Evolutionary conservation across 2,797 vertebrate species (phyloP).

Genomic region (Sarcophilus harrisii): DNA sequence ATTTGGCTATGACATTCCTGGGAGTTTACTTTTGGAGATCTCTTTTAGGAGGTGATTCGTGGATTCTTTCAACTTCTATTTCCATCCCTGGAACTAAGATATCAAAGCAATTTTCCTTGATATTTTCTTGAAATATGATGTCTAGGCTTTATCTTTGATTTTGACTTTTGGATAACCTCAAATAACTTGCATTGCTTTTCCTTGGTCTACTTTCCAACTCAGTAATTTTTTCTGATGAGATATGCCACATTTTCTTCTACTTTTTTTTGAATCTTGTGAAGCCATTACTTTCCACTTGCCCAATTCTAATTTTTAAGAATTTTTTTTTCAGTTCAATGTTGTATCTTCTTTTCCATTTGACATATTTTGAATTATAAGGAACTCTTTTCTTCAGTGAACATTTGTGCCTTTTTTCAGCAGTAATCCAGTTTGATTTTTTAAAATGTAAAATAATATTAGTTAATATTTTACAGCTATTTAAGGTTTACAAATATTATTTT

Average conservation of each 20-base stretch:
- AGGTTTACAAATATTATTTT: not conserved
- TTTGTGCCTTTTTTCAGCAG: not conserved
- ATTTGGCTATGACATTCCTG: not conserved
- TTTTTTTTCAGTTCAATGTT: not conserved
- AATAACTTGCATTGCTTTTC: not conserved
- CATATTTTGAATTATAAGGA: not conserved
- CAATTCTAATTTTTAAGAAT: not conserved
- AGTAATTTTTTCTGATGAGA: not conserved
- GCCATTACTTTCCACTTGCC: not conserved
- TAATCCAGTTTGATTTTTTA: not conserved
- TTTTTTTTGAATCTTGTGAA: not conserved
- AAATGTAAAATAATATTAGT: not conserved
- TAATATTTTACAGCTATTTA: not conserved
- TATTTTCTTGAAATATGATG: not conserved
- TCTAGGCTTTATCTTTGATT: not conserved
- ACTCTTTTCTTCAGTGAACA: not conserved
- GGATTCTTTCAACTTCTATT: not conserved
- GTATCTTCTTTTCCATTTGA: not conserved
- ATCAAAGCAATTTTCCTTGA: not conserved
- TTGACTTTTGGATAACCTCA: not conserved
- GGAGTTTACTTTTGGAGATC: not conserved
- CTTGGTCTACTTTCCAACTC: not conserved
- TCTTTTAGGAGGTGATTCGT: not conserved
- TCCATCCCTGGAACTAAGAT: not conserved
- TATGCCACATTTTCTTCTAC: not conserved